These are phyloP conservation scores for Rhea americana DNA, from an alignment of 2,113 vertebrate genomes.

Conservation along the genomic window DNA sequence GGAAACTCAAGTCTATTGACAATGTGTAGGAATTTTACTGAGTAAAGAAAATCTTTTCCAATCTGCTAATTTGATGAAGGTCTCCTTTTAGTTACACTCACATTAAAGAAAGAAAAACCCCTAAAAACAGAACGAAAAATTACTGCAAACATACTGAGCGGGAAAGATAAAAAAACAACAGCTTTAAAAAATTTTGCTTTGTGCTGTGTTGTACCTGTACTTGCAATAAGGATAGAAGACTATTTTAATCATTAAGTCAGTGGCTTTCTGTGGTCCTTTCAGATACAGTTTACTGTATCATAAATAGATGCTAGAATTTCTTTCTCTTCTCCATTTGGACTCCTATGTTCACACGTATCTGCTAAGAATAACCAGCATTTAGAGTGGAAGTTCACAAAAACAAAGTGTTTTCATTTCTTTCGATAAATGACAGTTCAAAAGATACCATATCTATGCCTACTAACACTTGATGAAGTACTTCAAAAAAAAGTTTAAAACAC, in stretches of 20 bases:
- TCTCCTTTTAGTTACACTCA: neutral
- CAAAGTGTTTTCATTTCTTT: neutral
- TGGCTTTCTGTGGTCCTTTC: neutral
- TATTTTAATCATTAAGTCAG: neutral
- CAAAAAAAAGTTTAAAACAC: neutral
- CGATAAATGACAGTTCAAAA: constrained; percentile 23
- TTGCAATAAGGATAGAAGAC: neutral
- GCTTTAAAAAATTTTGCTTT: neutral
- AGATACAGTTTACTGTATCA: neutral
- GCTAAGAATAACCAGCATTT: neutral
- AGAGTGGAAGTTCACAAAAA: neutral
- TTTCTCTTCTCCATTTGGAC: neutral
- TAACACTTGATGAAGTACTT: neutral
- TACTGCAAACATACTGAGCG: neutral
- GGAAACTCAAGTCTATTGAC: neutral
- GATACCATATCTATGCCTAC: neutral
- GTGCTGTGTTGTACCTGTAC: neutral
- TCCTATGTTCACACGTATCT: neutral
- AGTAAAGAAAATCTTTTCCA: neutral
- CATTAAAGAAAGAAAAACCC: neutral
- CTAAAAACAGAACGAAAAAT: neutral
- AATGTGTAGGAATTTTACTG: neutral
- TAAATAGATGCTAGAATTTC: neutral
- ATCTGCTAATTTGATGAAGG: neutral
- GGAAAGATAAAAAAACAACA: accelerated